Evolutionary conservation across 1,140 invertebrate genomes (phyloP).

Genomic region (Drosophila pectinifera): DNA sequence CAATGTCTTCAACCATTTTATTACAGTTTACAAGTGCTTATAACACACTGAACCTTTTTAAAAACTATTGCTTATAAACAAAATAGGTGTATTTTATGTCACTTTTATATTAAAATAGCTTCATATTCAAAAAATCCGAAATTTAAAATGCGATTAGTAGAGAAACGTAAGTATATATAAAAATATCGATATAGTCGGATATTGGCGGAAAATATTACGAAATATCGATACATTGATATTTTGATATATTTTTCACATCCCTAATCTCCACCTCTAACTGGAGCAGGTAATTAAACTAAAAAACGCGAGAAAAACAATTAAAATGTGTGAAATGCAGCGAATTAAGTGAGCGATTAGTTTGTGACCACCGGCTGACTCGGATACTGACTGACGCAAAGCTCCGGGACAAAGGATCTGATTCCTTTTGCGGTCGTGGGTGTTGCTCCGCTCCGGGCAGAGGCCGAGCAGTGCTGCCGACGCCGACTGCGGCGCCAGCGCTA

Average conservation of each 20-base stretch:
- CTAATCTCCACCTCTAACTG: too few species aligned
- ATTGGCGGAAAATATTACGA: too few species aligned
- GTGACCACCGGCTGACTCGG: background rate
- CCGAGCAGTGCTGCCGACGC: constrained; percentile 30
- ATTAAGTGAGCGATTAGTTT: constrained; percentile 2
- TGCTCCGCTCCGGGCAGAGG: constrained; percentile 33
- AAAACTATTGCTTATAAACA: too few species aligned
- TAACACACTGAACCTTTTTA: too few species aligned
- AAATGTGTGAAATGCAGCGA: constrained; percentile 44
- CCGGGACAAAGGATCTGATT: background rate
- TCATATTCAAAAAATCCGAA: too few species aligned
- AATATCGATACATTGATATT: background rate
- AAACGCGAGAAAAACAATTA: constrained; percentile 35
- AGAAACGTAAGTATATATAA: too few species aligned
- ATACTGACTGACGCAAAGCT: background rate
- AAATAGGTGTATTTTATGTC: too few species aligned
- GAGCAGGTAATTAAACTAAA: constrained; percentile 42
- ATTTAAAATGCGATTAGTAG: too few species aligned
- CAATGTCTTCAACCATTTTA: background rate
- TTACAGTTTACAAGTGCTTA: background rate
- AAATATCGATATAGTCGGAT: too few species aligned
- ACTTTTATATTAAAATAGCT: too few species aligned
- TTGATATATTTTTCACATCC: too few species aligned
- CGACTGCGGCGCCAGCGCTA: constrained; percentile 23
- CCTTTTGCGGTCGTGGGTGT: constrained; percentile 36